Percentiles rank a stretch among this genome's conserved stretches.
Evolutionary conservation across 2,113 vertebrate species (phyloP).

Genomic region (Trematomus loennbergii): DNA sequence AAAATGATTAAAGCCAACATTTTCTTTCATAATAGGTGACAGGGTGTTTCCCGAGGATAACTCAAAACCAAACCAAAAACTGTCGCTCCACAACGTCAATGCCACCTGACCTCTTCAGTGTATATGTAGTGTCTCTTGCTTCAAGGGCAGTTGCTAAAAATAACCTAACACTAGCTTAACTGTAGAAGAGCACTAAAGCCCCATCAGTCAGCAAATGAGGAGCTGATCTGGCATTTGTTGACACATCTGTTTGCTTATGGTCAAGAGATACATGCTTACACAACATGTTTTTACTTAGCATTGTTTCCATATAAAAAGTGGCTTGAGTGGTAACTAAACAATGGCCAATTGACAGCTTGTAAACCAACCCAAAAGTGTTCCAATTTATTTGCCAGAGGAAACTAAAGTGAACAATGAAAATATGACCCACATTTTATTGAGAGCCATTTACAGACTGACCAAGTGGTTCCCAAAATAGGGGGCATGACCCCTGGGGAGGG

Average conservation of each 20-base stretch:
- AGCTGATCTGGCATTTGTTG: constrained; percentile 23
- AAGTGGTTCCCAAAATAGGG: neutral
- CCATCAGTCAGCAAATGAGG: constrained; percentile 33
- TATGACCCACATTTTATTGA: neutral
- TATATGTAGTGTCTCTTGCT: constrained; percentile 25
- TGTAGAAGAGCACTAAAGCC: constrained; percentile 63
- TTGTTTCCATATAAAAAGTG: neutral
- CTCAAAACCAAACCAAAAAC: neutral
- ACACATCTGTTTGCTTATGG: constrained; percentile 4
- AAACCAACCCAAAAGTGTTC: neutral
- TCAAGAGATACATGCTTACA: constrained; percentile 1
- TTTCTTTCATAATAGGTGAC: neutral
- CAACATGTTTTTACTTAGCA: neutral
- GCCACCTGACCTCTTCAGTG: constrained; percentile 32
- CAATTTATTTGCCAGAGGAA: neutral
- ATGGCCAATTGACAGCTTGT: neutral
- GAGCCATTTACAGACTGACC: neutral
- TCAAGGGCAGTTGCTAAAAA: constrained; percentile 64
- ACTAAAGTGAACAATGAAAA: neutral
- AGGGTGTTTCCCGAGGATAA: neutral
- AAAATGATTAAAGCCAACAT: neutral
- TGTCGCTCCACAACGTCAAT: constrained; percentile 22
- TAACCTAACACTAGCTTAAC: constrained; percentile 62
- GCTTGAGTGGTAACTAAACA: neutral
- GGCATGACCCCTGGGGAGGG: too few species aligned